Conservation (phyloP, 30 jellyfish, hydroid and myxozoan genomes). For the Cassiopea andromeda region DNA sequence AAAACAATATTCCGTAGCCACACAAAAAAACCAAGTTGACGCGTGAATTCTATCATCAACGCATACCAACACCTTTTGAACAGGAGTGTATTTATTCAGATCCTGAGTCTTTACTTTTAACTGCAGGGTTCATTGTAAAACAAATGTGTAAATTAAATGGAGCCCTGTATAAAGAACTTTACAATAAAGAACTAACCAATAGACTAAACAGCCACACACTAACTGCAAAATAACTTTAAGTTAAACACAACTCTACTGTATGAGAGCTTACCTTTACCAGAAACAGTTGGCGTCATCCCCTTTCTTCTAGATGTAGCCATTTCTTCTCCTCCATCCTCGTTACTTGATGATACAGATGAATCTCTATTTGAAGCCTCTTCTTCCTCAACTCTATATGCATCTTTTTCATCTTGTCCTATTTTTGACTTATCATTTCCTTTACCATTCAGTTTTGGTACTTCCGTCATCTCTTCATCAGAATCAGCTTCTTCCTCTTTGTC, state of each 20-base stretch:
- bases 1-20: too few relatives aligned
- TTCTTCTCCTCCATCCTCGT: conserved; percentile 60
- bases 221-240: neutral
- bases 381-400: conserved; percentile 35
- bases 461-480: conserved; percentile 48
- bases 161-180: too few relatives aligned
- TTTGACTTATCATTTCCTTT: neutral
- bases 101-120: too few relatives aligned
- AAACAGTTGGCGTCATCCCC: neutral
- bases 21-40: too few relatives aligned
- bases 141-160: too few relatives aligned
- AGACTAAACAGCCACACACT: neutral
- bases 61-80: too few relatives aligned
- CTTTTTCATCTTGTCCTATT: conserved; percentile 12
- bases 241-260: neutral
- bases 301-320: conserved; percentile 9
- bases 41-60: too few relatives aligned
- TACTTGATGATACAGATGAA: conserved; percentile 36
- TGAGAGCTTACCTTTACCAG: neutral
- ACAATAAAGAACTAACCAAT: too few relatives aligned
- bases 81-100: too few relatives aligned
- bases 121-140: too few relatives aligned
- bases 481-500: conserved; percentile 22
- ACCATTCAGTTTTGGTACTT: conserved; percentile 43
- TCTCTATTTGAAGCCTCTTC: conserved; percentile 40